Base-by-base conservation (phyloP, 2,888 invertebrate genomes). In the Nezara viridula region DNA sequence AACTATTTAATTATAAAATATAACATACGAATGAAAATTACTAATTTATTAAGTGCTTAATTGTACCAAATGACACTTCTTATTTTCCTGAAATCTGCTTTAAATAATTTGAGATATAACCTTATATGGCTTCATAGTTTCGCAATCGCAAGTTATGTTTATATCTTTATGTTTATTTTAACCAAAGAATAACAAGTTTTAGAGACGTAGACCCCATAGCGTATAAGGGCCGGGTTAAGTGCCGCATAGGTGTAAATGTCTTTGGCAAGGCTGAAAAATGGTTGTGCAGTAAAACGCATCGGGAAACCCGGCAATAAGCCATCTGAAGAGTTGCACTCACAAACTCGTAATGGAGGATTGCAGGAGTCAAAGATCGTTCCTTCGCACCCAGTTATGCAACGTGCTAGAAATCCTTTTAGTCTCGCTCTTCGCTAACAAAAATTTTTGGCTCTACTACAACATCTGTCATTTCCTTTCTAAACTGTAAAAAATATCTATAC, bases 291-390 rank as follows among this genome's bases (percentile, higher is more conserved):
- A 81, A 81, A 81, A 81, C 24, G 81, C 81, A 47, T 44, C 44
- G 81, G 37, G 66, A 37, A 37, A 73, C n/a, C 81, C 81, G 44
- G 81, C 44, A 81, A 81, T 44, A 47, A 81, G 44, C 81, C n/a
- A 47, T 81, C 44, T 81, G 81, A 81, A 81, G 81, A 81, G 81
- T 81, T 81, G 81, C 44, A 81, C 44, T n/a, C n/a, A 47, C 81
- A 44, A 81, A 47, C 44, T 81, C 81, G 81, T 81, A 81, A 81
- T 47, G 81, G 44, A 81, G 81, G 81, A 44, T 81, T 81, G 81
- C 81, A 81, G 44, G 81, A 47, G 81, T 44, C 81, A 81, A 81
- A 81, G 66, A 73, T 44, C 81, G n/a, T 81, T 37, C n/a, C 6
- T n/a, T 81, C 12, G 44, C 81, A 44, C 44, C 16, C n/a, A 40